These are phyloP conservation scores for Etheostoma nigrum DNA, from an alignment of 2,797 vertebrate genomes.

Conservation along the genomic window DNA sequence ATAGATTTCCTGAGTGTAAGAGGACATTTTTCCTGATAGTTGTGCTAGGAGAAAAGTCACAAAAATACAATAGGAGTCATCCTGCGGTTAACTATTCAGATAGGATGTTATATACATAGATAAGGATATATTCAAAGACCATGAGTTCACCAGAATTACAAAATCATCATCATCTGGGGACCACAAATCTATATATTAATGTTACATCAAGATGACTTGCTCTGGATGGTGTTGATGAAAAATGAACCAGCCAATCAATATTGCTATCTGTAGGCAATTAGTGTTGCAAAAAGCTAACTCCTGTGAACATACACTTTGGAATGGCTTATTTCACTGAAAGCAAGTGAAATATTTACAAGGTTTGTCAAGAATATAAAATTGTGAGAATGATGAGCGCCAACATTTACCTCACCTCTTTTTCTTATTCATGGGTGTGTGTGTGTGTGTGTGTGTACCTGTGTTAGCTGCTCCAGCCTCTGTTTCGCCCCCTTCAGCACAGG, in stretches of 20 bases:
- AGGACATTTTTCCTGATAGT: not conserved
- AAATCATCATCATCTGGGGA: slow-evolving; percentile 2
- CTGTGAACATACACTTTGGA: not conserved
- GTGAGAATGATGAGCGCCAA: not conserved
- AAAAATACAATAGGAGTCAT: slow-evolving; percentile 1
- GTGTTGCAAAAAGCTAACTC: not conserved
- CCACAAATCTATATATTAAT: not conserved
- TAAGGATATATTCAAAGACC: not conserved
- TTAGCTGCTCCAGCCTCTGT: slow-evolving; percentile 86
- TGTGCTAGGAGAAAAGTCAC: not conserved
- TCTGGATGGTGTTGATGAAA: not conserved
- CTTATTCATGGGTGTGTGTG: not conserved
- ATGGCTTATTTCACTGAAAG: not conserved
- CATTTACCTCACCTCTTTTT: not conserved
- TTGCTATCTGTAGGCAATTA: not conserved
- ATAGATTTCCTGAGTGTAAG: not conserved
- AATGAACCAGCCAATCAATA: not conserved
- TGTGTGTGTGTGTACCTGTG: slow-evolving; percentile 62
- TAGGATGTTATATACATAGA: not conserved
- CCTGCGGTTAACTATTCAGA: not conserved
- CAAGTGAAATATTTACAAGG: not conserved
- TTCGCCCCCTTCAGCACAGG: slow-evolving; percentile 86
- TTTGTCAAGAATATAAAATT: not conserved
- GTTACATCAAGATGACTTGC: not conserved
- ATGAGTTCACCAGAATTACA: not conserved